Evolutionary conservation across 2,888 invertebrate species (phyloP), one percentile per base, ranked within the genome.

Genomic region (Dendrolimus houi): DNA sequence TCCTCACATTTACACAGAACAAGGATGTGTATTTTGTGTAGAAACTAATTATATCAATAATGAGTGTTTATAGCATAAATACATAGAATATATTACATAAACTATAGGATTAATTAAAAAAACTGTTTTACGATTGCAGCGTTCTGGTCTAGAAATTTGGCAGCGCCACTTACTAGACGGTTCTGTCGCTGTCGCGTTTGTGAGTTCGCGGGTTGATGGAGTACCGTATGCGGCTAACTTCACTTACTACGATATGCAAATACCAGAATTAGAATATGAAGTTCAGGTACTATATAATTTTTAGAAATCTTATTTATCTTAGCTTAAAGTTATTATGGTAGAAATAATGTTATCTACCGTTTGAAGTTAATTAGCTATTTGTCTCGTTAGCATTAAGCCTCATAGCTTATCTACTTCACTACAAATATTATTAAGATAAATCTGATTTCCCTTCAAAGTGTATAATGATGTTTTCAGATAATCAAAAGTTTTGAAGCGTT

Each of bases 131-230:
- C 47, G 12, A 62, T 65, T 62, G 59, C 61, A 81, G 79, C 69
- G 71, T 55, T 64, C 70, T 2, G 64, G 69, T 1, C 59, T 93
- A 55, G 87, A 93, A 67, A 83, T 93, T 41, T 94, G 94, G 93
- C 89, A 81, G 2, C 87, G 93, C 54, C 92, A 92, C 40, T 67
- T 91, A 12, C 67, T 76, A 0, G 83, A 87, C 52, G 88, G 83
- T 1, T 90, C 92, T 0, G 87, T 81, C 62, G 94, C 93, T 0
- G 68, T 94, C n/a, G 94, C 92, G 0, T 87, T 94, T 64, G 87
- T 93, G 12, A 93, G 77, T 57, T 72, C 74, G 17, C 71, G 84
- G 0, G 82, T 75, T 0, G 82, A 85, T 52, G 87, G 86, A 0
- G 70, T 68, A 0, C 82, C 85, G 0, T 75, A 79, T 57, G 64